Base-by-base conservation (phyloP, 2,888 invertebrate genomes). In the Philonicus albiceps region DNA sequence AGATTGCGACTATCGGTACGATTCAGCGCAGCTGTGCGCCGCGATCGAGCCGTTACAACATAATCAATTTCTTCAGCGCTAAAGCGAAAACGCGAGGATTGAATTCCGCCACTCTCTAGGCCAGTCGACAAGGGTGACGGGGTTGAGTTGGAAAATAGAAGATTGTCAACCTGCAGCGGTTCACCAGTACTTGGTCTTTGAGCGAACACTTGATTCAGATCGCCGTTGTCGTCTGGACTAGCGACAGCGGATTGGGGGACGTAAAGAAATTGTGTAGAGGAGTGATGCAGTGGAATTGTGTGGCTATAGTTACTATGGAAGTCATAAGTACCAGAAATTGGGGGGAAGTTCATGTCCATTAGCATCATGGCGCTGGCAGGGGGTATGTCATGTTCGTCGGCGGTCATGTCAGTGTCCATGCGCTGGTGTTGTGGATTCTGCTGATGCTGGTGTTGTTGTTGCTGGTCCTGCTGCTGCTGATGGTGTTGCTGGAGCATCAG, bases 251-350 rank as follows among this genome's bases (percentile, higher is more conserved):
- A 30, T n/a, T 85, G 55, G 34, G 27, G 27, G 84, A 5, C 27
- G 40, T 76, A 86, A 64, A 87, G 55, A 87, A 81, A 86, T 86
- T 81, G 81, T 86, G 86, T 55, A 34, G 86, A 86, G 84, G 22
- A 72, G 43, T 86, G 86, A 64, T 55, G 80, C 27, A 80, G 27
- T 19, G 64, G 53, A 73, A 84, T 43, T 76, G 73, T 72, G 85
- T 86, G 22, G 72, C 75, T 85, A 86, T 37, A 49, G 85, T 86
- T 87, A 87, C 64, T 86, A 85, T 55, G 55, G 34, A 49, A 55
- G 78, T 84, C 40, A 91, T 91, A 91, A 90, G 90, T 91, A 92
- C 92, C 92, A 90, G 91, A 90, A 87, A 89, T 89, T 87, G 89
- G 88, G 86, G 89, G 83, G 86, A 89, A 89, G 90, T 92, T 91